These are phyloP conservation scores for Nomada ferruginata DNA, from an alignment of 2,888 invertebrate genomes.

Conservation along the genomic window DNA sequence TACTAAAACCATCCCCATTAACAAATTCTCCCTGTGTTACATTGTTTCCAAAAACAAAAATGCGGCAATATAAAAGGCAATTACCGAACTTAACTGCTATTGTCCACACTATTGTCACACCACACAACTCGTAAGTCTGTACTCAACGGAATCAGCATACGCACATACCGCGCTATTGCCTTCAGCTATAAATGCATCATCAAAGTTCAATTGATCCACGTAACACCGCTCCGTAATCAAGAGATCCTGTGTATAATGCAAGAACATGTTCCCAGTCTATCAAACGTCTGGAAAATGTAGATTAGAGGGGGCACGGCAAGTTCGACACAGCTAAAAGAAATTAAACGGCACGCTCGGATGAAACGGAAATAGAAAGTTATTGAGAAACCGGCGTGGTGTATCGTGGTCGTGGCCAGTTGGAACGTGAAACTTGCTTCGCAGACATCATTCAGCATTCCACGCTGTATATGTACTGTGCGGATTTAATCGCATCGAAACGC, in stretches of 20 bases:
- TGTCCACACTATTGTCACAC: too few species aligned
- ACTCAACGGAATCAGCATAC: too few species aligned
- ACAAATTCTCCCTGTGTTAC: too few species aligned
- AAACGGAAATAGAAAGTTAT: slow-evolving; percentile 64
- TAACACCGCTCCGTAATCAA: background rate
- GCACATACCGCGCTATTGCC: background rate
- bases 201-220: background rate
- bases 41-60: too few species aligned
- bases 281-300: background rate
- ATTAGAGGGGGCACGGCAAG: background rate
- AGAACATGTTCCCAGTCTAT: background rate
- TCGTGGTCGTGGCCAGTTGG: slow-evolving; percentile 37
- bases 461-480: background rate
- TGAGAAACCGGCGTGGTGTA: slow-evolving; percentile 41
- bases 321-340: slow-evolving; percentile 40
- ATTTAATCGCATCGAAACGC: slow-evolving; percentile 3
- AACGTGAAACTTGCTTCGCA: slow-evolving; percentile 37
- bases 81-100: too few species aligned
- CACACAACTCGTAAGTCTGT: too few species aligned
- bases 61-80: too few species aligned
- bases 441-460: slow-evolving; percentile 44
- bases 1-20: too few species aligned
- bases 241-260: background rate
- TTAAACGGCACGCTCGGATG: slow-evolving; percentile 58
- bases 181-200: background rate